Percentiles rank a stretch among this genome's conserved stretches.
Conservation (phyloP, 2,113 vertebrate genomes). For the Nanorana parkeri region DNA sequence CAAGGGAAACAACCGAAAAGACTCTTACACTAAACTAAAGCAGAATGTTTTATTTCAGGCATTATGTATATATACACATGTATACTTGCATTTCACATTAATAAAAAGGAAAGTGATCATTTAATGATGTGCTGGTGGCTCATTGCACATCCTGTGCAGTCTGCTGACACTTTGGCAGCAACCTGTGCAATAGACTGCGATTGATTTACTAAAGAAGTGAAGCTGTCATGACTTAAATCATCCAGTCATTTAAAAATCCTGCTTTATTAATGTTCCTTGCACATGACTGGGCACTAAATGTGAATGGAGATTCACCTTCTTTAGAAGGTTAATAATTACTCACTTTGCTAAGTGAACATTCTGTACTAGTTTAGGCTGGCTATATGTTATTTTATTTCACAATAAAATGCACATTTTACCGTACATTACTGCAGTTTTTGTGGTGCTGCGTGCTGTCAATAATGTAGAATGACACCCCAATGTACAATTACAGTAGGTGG, state of each 20-base stretch:
- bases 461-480: too few relatives aligned
- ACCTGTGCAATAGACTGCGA: background rate
- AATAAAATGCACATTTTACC: too few relatives aligned
- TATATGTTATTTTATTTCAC: too few relatives aligned
- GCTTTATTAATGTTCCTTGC: too few relatives aligned
- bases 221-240: background rate
- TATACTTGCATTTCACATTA: background rate
- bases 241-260: background rate
- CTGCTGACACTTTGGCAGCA: background rate
- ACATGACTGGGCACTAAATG: background rate
- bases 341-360: too few relatives aligned
- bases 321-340: too few relatives aligned
- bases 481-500: too few relatives aligned
- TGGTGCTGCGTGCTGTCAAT: too few relatives aligned
- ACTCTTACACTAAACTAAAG: conserved; percentile 19
- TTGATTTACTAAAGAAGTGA: background rate
- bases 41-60: conserved; percentile 24
- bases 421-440: too few relatives aligned
- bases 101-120: background rate
- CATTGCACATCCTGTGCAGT: background rate
- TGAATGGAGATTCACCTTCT: background rate
- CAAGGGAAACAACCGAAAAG: conserved; percentile 25
- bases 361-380: too few relatives aligned
- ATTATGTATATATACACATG: conserved; percentile 5
- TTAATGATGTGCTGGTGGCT: background rate